phyloP scores from a whole-genome alignment of 2,113 vertebrate species.

The Syngnathoides biaculeatus region DNA sequence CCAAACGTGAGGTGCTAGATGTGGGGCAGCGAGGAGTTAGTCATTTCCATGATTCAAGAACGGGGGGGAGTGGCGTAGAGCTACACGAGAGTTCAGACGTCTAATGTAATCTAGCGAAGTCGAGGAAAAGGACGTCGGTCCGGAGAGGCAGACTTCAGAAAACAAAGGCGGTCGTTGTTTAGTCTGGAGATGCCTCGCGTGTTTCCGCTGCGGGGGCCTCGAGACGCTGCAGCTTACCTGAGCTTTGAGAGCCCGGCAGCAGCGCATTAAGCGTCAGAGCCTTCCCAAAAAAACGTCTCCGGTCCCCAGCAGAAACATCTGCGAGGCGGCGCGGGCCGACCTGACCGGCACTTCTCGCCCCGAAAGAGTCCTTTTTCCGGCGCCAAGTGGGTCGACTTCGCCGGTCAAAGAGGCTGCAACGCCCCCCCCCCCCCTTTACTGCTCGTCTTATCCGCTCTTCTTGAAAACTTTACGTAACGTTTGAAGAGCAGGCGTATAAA shows the following conservation, averaged over 20 bases:
- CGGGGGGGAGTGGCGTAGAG: neutral
- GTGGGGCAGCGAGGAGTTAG: no score
- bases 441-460: conserved; percentile 36
- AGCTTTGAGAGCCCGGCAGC: conserved; percentile 74
- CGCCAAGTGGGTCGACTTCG: conserved; percentile 45
- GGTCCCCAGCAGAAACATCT: conserved; percentile 71
- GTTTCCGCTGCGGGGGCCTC: conserved; percentile 77
- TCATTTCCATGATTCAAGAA: no score
- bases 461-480: conserved; percentile 5
- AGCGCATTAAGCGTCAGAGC: conserved; percentile 71
- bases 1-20: no score
- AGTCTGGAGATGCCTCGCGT: conserved; percentile 71
- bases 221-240: conserved; percentile 79
- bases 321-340: neutral
- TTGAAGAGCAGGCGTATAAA: conserved; percentile 4
- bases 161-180: conserved; percentile 83
- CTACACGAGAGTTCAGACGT: neutral
- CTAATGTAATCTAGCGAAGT: neutral
- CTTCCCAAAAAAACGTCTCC: conserved; percentile 75
- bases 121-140: conserved; percentile 39
- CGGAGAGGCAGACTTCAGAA: conserved; percentile 76
- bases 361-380: conserved; percentile 29
- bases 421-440: conserved; percentile 37
- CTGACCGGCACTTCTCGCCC: conserved; percentile 14
- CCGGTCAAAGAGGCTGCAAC: conserved; percentile 41